Conservation (phyloP, 1,140 invertebrate species). For the Leptinotarsa defecta region DNA sequence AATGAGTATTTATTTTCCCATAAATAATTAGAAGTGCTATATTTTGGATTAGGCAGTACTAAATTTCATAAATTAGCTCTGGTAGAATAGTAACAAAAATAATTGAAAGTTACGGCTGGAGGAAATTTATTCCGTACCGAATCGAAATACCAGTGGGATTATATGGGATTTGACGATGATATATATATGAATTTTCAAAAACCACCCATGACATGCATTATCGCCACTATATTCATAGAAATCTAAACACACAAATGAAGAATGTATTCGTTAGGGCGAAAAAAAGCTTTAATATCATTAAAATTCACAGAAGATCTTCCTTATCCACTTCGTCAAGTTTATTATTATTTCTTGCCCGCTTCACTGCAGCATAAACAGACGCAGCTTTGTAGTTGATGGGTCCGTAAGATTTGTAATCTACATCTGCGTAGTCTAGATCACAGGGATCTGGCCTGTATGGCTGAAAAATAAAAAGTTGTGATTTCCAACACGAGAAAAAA, state of each 20-base stretch:
- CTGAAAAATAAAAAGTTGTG: conserved; percentile 56
- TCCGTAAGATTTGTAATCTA: conserved; percentile 84
- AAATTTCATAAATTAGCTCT: too few species aligned
- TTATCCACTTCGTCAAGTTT: conserved; percentile 45
- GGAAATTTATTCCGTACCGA: too few species aligned
- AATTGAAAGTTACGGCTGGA: too few species aligned
- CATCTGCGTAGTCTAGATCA: conserved; percentile 86
- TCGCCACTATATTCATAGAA: background rate
- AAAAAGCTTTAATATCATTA: conserved; percentile 24
- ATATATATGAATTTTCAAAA: too few species aligned
- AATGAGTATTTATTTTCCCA: too few species aligned
- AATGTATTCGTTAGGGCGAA: background rate
- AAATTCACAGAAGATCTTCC: conserved; percentile 45
- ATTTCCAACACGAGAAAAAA: background rate
- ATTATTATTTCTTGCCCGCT: conserved; percentile 62
- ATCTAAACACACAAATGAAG: conserved; percentile 25
- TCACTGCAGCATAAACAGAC: conserved; percentile 73
- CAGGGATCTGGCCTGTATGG: conserved; percentile 74
- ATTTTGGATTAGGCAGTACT: too few species aligned
- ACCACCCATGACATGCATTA: too few species aligned
- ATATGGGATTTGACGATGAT: too few species aligned
- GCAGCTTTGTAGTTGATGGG: conserved; percentile 90
- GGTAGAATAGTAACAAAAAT: too few species aligned
- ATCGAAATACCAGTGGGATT: too few species aligned
- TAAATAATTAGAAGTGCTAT: too few species aligned